Conservation (phyloP, 2,113 vertebrate genomes). For the Myxocyprinus asiaticus region DNA sequence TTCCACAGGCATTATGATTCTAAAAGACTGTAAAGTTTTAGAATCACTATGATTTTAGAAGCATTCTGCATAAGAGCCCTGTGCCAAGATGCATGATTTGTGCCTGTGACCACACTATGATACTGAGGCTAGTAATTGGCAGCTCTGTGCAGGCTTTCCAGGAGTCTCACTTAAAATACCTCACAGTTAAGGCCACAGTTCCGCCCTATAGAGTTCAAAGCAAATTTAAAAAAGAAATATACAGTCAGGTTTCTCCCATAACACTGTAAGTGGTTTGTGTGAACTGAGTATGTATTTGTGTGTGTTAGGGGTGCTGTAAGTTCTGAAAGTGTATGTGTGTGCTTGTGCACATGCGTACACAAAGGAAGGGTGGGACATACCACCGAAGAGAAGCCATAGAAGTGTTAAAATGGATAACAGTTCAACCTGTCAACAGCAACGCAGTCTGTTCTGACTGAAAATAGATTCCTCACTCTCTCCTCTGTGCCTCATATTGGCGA, state of each 20-base stretch:
- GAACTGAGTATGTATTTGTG: background rate
- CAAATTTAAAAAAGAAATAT: background rate
- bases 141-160: slow-evolving; percentile 6
- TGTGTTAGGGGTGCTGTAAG: background rate
- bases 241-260: background rate
- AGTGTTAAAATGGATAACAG: background rate
- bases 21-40: too few species aligned
- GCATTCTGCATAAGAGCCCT: background rate
- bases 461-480: slow-evolving; percentile 4
- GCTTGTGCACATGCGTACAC: background rate
- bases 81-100: background rate
- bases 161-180: slow-evolving; percentile 33
- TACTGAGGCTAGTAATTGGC: slow-evolving; percentile 12
- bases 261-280: background rate
- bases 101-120: slow-evolving; percentile 3
- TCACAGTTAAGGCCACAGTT: slow-evolving; percentile 13
- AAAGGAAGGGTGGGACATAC: slow-evolving; percentile 3
- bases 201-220: slow-evolving; percentile 1
- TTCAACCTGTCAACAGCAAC: slow-evolving; percentile 21
- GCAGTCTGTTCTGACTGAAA: background rate
- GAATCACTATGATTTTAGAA: too few species aligned
- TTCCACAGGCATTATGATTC: too few species aligned
- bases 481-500: background rate
- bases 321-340: background rate
- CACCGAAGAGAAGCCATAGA: slow-evolving; percentile 14